phyloP scores from a whole-genome alignment of 2,888 invertebrate species.

The Diplazon laetatorius region DNA sequence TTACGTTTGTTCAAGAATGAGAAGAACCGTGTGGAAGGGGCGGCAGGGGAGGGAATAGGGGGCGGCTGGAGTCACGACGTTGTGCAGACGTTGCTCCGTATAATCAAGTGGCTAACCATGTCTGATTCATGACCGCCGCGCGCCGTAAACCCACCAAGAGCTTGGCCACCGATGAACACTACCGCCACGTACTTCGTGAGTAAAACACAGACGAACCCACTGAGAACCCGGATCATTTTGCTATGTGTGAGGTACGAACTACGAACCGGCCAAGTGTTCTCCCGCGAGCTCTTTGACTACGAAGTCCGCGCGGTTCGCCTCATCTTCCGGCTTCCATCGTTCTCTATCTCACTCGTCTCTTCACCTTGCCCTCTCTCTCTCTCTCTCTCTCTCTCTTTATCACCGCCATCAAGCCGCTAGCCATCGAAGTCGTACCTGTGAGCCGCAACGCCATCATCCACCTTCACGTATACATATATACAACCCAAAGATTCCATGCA shows the following conservation, averaged over 20 bases:
- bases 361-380: too few species aligned
- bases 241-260: conserved; percentile 6
- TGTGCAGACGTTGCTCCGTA: conserved; percentile 51
- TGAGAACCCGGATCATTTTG: neutral
- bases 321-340: conserved; percentile 14
- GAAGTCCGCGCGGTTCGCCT: conserved; percentile 49
- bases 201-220: conserved; percentile 14
- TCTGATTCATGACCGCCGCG: conserved; percentile 72
- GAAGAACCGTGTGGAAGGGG: conserved; percentile 29
- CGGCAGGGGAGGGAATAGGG: too few species aligned
- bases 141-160: conserved; percentile 66
- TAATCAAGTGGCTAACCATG: conserved; percentile 76
- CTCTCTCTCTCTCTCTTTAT: too few species aligned
- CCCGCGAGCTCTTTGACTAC: conserved; percentile 56
- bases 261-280: conserved; percentile 37
- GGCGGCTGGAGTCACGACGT: too few species aligned
- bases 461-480: conserved; percentile 20
- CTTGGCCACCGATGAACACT: conserved; percentile 50
- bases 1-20: conserved; percentile 25
- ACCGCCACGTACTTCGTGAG: conserved; percentile 34
- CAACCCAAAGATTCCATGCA: conserved; percentile 28
- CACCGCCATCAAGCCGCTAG: conserved; percentile 23
- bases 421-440: conserved; percentile 45
- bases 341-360: too few species aligned
- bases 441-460: conserved; percentile 17